Base-by-base conservation (phyloP, 2,797 vertebrate species). In the Anguilla anguilla region DNA sequence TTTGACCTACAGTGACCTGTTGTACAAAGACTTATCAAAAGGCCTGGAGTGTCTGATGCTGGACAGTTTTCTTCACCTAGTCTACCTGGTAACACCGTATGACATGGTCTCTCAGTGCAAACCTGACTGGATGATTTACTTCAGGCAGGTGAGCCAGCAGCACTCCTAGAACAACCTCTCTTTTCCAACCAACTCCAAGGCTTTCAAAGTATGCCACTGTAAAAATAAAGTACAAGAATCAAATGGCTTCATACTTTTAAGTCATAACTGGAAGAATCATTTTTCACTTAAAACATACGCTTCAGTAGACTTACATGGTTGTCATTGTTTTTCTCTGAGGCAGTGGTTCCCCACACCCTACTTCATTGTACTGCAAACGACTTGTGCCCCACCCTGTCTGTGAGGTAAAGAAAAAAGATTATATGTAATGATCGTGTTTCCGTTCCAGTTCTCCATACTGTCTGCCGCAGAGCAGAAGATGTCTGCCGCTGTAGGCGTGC, bases 41-140 rank as follows among this genome's bases (percentile, higher is more conserved):
- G 98, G 98, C 49, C 95, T 99, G 87, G 97, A 99, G 91, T 97
- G 96, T 46, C 96, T 99, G 84, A 90, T 98, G 88, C 97, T 99
- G 0, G 96, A 97, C 91, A 99, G 96, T 88, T 95, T 93, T 90
- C 96, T 99, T 87, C 98, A 99, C 92, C 96, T 99, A 83, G 90
- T 98, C 0, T 99, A 98, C 93, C 94, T 99, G 92, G 95, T 97
- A 85, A 99, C 97, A 0, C 98, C 98, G 0, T 99, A 99, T 85
- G 97, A 99, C 64, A 87, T 98, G 94, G 90, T 95, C 79, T 91
- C 92, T 5, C 97, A 96, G 86, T 96, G 96, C 90, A 96, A 92
- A 39, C 98, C 98, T 3, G 95, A 99, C 35, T 99, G 98, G 98
- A 98, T 98, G 97, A 90, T 97, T 57, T 99, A 95, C 92, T 96